Conservation (phyloP, 2,888 invertebrate genomes). For the Stegana nigrithorax region DNA sequence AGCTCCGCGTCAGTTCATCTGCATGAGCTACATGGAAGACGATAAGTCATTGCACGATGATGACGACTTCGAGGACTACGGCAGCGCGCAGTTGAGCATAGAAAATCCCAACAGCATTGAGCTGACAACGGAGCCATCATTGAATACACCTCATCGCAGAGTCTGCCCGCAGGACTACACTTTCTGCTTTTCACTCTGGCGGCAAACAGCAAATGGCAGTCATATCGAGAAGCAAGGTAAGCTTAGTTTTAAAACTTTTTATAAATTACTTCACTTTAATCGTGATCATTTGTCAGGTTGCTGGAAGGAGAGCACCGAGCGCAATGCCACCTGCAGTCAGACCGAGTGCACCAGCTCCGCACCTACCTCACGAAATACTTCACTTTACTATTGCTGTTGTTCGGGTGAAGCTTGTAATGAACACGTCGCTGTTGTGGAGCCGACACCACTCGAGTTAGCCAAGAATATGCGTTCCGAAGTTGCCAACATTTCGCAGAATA, state of each 20-base stretch:
- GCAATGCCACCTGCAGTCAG: slow-evolving; percentile 71
- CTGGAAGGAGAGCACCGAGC: slow-evolving; percentile 71
- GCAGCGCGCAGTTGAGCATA: slow-evolving; percentile 27
- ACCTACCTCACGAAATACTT: slow-evolving; percentile 64
- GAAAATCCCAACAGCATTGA: slow-evolving; percentile 33
- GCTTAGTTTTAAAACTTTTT: not conserved
- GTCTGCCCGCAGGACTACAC: slow-evolving; percentile 56
- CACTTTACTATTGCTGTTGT: slow-evolving; percentile 85
- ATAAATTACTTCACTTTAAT: slow-evolving; percentile 21
- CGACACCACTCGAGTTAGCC: slow-evolving; percentile 59
- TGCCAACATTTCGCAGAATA: slow-evolving; percentile 36
- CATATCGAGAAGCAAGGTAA: slow-evolving; percentile 58
- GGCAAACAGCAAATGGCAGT: slow-evolving; percentile 52
- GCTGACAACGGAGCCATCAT: slow-evolving; percentile 22
- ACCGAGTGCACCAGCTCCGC: slow-evolving; percentile 73
- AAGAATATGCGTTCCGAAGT: slow-evolving; percentile 41
- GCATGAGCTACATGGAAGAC: slow-evolving; percentile 61
- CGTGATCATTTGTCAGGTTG: no score
- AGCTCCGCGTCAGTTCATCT: slow-evolving; percentile 51
- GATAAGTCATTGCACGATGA: slow-evolving; percentile 54
- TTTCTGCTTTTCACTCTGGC: slow-evolving; percentile 61
- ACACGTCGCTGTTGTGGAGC: slow-evolving; percentile 61
- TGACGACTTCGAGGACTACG: slow-evolving; percentile 54
- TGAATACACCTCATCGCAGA: slow-evolving; percentile 35
- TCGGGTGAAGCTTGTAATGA: slow-evolving; percentile 82